Evolutionary conservation across 2,113 vertebrate genomes (phyloP).

Genomic region (Gopherus evgoodei): DNA sequence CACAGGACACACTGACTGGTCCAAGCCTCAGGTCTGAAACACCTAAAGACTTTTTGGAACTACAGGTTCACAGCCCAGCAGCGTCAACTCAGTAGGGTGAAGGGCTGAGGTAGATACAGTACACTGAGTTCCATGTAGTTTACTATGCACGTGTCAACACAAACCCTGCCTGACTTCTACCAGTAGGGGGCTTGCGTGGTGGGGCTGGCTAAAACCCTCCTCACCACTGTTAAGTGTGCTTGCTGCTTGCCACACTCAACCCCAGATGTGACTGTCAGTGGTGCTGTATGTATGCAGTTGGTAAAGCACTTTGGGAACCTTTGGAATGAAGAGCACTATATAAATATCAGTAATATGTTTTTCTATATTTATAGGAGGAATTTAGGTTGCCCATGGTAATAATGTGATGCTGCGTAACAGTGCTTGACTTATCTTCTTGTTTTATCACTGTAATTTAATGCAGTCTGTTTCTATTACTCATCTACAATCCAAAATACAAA

Average conservation of each 20-base stretch:
- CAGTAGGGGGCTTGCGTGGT: not conserved
- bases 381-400: conserved; percentile 1
- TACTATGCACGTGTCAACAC: not conserved
- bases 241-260: conserved; percentile 11
- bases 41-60: not conserved
- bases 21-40: not conserved
- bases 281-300: conserved; percentile 4
- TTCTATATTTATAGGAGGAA: not conserved
- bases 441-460: not conserved
- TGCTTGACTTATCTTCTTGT: not conserved
- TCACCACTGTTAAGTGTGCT: not conserved
- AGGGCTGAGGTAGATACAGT: conserved; percentile 62
- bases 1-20: not conserved
- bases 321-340: conserved; percentile 63
- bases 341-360: conserved; percentile 22
- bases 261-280: not conserved
- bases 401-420: not conserved
- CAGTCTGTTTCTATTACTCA: not conserved
- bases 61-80: not conserved
- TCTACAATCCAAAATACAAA: not conserved
- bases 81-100: conserved; percentile 13
- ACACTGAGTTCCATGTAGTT: not conserved
- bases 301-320: conserved; percentile 61
- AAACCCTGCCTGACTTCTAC: not conserved
- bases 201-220: not conserved